A percentile compares a stretch with the other conserved stretches of the same genome.
Conservation (phyloP, 2,797 vertebrate genomes). For the Argentina silus region DNA sequence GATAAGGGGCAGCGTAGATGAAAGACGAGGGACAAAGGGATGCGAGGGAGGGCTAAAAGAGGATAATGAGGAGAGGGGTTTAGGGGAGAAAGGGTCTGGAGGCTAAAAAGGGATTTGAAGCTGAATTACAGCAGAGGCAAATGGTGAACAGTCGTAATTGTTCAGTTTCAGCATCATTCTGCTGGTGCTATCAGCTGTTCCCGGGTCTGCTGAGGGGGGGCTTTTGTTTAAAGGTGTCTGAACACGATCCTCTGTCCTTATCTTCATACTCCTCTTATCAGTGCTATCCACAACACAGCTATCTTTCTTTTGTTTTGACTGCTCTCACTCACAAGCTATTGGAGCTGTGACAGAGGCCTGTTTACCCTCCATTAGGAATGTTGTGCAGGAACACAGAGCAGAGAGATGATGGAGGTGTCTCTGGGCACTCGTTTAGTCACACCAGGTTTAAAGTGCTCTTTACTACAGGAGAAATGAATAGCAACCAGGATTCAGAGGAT, state of each 20-base stretch:
- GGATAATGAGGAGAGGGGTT: slow-evolving; percentile 63
- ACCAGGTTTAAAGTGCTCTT: not conserved
- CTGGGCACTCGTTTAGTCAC: not conserved
- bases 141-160: slow-evolving; percentile 58
- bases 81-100: slow-evolving; percentile 54
- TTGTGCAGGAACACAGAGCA: not conserved
- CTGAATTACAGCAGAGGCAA: slow-evolving; percentile 56
- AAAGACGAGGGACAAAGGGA: slow-evolving; percentile 70
- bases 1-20: slow-evolving; percentile 59
- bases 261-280: not conserved
- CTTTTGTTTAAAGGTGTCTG: slow-evolving; percentile 28
- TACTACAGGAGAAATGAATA: not conserved
- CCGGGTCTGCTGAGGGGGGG: slow-evolving; percentile 17
- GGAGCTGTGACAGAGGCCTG: not conserved
- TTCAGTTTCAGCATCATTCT: slow-evolving; percentile 45
- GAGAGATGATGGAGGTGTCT: not conserved
- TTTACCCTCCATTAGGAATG: not conserved
- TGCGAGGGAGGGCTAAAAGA: slow-evolving; percentile 45
- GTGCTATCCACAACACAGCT: too few relatives aligned
- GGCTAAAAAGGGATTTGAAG: slow-evolving; percentile 51
- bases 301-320: not conserved
- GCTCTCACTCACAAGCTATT: slow-evolving; percentile 5
- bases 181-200: slow-evolving; percentile 43
- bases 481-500: not conserved
- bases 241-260: not conserved